phyloP scores from a whole-genome alignment of 2,113 vertebrate species.

The Prunella fulvescens region DNA sequence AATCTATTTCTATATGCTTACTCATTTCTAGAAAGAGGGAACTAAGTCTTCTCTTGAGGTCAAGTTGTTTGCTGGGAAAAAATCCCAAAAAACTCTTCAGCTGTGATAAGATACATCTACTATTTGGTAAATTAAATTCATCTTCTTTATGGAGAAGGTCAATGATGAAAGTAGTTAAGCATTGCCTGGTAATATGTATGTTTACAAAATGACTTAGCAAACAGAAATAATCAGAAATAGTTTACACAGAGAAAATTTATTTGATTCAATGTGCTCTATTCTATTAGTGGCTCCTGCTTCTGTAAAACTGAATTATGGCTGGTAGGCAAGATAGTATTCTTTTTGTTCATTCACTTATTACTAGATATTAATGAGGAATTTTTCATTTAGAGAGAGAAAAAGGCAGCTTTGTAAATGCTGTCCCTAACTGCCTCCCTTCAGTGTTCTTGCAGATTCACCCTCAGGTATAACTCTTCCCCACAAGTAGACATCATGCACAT shows the following conservation, averaged over 20 bases:
- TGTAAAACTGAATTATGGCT: not conserved
- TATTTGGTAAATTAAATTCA: not conserved
- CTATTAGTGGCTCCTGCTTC: not conserved
- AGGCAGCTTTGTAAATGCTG: not conserved
- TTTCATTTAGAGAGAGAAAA: not conserved
- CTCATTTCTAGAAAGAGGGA: not conserved
- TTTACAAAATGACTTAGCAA: not conserved
- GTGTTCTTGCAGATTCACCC: not conserved
- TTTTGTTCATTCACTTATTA: not conserved
- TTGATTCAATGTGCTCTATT: not conserved
- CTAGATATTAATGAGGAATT: not conserved
- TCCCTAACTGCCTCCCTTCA: not conserved
- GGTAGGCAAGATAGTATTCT: not conserved
- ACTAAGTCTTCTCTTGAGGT: not conserved
- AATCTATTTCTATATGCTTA: not conserved
- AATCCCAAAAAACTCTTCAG: not conserved
- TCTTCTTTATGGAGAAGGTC: not conserved
- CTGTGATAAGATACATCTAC: not conserved
- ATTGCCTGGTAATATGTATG: not conserved
- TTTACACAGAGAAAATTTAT: not conserved
- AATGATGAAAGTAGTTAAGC: not conserved
- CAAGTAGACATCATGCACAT: not conserved
- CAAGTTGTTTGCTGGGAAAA: not conserved
- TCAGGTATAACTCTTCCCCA: not conserved
- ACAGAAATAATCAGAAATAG: not conserved